Conservation (phyloP, 2,888 invertebrate species). For the Crematogaster levior region DNA sequence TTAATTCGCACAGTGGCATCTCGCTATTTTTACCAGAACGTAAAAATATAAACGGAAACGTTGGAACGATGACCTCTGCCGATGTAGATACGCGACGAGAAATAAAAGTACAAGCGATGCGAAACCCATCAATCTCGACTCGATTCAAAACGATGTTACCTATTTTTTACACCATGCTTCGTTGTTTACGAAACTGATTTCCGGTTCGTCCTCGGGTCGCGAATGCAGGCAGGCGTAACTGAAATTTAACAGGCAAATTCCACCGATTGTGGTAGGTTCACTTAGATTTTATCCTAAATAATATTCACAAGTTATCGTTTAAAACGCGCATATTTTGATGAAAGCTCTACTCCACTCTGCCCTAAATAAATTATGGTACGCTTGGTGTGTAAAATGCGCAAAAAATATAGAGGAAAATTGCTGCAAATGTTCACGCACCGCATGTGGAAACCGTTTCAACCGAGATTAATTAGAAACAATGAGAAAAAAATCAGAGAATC, state of each 20-base stretch:
- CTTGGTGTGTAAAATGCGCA: slow-evolving; percentile 18
- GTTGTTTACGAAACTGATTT: slow-evolving; percentile 62
- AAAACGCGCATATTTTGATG: slow-evolving; percentile 26
- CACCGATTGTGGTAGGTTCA: slow-evolving; percentile 34
- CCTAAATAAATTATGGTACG: slow-evolving; percentile 47
- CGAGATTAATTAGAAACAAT: slow-evolving; percentile 32
- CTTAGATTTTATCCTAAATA: slow-evolving; percentile 19
- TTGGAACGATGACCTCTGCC: slow-evolving; percentile 35
- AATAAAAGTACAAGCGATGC: slow-evolving; percentile 51
- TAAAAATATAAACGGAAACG: slow-evolving; percentile 27
- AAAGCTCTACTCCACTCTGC: slow-evolving; percentile 3
- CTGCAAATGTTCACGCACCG: background rate
- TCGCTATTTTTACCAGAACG: slow-evolving; percentile 4
- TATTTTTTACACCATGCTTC: slow-evolving; percentile 42
- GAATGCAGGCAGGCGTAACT: background rate
- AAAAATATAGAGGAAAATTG: slow-evolving; percentile 19
- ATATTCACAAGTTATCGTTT: slow-evolving; percentile 23
- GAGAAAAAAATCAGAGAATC: background rate
- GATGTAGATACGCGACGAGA: slow-evolving; percentile 56
- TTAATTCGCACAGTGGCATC: background rate
- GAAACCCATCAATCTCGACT: slow-evolving; percentile 63
- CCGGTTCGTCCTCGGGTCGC: background rate
- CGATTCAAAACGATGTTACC: slow-evolving; percentile 49
- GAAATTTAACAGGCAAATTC: slow-evolving; percentile 49
- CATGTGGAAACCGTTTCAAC: background rate